Percentiles rank a stretch among this genome's conserved stretches.
Conservation (phyloP, 2,113 vertebrate species). For the Entomyzon cyanotis region DNA sequence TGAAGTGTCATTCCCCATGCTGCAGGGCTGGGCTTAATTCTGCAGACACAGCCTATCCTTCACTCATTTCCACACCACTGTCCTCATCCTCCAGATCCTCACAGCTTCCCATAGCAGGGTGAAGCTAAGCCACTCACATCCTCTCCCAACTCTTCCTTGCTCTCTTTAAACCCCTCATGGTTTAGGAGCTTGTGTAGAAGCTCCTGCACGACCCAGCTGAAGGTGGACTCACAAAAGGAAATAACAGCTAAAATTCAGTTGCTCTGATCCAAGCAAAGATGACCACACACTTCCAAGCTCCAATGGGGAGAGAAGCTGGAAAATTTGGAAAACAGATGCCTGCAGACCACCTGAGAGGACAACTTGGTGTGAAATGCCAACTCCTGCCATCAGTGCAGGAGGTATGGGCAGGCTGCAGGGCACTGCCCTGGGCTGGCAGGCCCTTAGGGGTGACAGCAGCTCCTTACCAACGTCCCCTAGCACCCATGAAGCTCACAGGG, state of each 20-base stretch:
- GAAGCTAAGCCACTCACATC: not conserved
- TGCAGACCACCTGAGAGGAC: fast-evolving
- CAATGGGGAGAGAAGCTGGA: fast-evolving
- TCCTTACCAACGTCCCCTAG: not conserved
- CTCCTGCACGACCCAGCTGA: not conserved
- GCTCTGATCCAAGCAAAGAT: not conserved
- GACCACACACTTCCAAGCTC: not conserved
- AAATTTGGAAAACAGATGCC: not conserved
- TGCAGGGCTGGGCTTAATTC: not conserved
- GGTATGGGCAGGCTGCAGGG: fast-evolving
- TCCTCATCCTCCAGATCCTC: not conserved
- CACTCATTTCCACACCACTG: not conserved
- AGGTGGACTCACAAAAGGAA: not conserved
- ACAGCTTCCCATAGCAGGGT: not conserved
- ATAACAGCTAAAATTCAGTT: not conserved
- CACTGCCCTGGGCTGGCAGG: not conserved
- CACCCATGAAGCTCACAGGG: fast-evolving
- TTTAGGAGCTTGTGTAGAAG: not conserved
- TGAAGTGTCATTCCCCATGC: fast-evolving
- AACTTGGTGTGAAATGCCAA: not conserved
- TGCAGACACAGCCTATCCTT: not conserved
- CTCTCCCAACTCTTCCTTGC: not conserved
- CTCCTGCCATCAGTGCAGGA: fast-evolving
- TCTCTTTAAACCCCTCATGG: not conserved
- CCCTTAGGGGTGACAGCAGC: not conserved